Conservation (phyloP, 1,140 invertebrate species). For the Scaptomyza hsui region DNA sequence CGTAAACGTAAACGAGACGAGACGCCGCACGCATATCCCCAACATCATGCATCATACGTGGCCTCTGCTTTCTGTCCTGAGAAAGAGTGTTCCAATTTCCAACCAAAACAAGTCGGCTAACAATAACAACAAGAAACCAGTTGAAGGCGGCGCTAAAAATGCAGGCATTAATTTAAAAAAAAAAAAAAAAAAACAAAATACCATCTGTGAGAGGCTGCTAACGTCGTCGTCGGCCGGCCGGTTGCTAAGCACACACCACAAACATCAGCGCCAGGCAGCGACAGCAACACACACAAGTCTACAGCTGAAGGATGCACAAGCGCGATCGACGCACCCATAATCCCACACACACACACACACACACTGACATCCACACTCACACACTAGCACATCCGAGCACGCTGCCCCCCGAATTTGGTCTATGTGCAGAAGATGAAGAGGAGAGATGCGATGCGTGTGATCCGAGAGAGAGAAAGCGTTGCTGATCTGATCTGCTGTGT, state of each 20-base stretch:
- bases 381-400: constrained; percentile 26
- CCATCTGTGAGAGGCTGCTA: constrained; percentile 45
- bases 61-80: constrained; percentile 77
- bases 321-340: constrained; percentile 23
- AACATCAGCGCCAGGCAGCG: constrained; percentile 56
- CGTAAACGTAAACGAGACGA: constrained; percentile 51
- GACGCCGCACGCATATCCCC: constrained; percentile 65
- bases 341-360: constrained; percentile 37
- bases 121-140: constrained; percentile 27
- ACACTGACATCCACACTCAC: constrained; percentile 10
- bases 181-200: constrained; percentile 4
- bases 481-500: constrained; percentile 18
- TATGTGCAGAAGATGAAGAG: constrained; percentile 18
- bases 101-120: constrained; percentile 32
- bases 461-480: constrained; percentile 13
- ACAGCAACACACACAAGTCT: constrained; percentile 26
- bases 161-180: constrained; percentile 29
- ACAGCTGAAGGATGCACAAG: constrained; percentile 42
- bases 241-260: constrained; percentile 55
- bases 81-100: constrained; percentile 54
- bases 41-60: constrained; percentile 83
- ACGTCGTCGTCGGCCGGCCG: constrained; percentile 46
- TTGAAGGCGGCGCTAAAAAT: constrained; percentile 62
- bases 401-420: constrained; percentile 22
- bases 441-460: constrained; percentile 47